Percentiles rank a stretch among this genome's conserved stretches.
These are phyloP conservation scores for Caenorhabditis brenneri DNA, from an alignment of 1,140 invertebrate genomes.

Conservation along the genomic window DNA sequence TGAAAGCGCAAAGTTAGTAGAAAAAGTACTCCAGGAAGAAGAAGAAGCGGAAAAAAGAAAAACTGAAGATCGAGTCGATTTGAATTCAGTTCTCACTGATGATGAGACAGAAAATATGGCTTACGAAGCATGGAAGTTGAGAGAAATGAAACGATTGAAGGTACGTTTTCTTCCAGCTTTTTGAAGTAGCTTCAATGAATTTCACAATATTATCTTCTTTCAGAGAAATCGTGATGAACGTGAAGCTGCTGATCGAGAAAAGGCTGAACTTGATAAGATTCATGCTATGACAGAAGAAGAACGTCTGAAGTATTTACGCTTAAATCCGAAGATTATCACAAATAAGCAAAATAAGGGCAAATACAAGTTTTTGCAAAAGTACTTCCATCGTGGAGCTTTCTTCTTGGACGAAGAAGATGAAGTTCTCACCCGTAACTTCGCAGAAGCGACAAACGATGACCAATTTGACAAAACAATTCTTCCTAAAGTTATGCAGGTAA, in stretches of 20 bases:
- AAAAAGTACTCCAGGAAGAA: slow-evolving; percentile 45
- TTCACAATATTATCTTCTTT: not conserved
- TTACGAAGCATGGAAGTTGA: slow-evolving; percentile 95
- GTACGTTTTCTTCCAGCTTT: slow-evolving; percentile 30
- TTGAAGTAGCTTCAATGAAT: not conserved
- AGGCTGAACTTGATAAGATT: slow-evolving; percentile 86
- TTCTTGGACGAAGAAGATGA: slow-evolving; percentile 93
- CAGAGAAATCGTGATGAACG: slow-evolving; percentile 50
- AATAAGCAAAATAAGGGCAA: slow-evolving; percentile 90
- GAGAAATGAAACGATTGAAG: slow-evolving; percentile 94
- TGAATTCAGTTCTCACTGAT: slow-evolving; percentile 91
- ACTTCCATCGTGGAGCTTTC: slow-evolving; percentile 98
- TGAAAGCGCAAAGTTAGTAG: slow-evolving; percentile 39
- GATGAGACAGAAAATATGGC: slow-evolving; percentile 93
- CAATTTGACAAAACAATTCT: slow-evolving; percentile 98
- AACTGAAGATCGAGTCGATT: slow-evolving; percentile 73
- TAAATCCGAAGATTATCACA: slow-evolving; percentile 91
- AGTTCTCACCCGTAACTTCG: slow-evolving; percentile 87
- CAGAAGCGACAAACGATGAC: slow-evolving; percentile 94
- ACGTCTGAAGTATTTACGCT: slow-evolving; percentile 82
- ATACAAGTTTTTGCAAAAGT: slow-evolving; percentile 99
- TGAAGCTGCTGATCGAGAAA: slow-evolving; percentile 77
- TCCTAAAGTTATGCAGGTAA: slow-evolving; percentile 96
- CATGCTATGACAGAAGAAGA: slow-evolving; percentile 96
- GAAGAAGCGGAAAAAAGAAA: slow-evolving; percentile 79